Conservation (phyloP, 1,140 invertebrate genomes). For the Phymastichus coffea region DNA sequence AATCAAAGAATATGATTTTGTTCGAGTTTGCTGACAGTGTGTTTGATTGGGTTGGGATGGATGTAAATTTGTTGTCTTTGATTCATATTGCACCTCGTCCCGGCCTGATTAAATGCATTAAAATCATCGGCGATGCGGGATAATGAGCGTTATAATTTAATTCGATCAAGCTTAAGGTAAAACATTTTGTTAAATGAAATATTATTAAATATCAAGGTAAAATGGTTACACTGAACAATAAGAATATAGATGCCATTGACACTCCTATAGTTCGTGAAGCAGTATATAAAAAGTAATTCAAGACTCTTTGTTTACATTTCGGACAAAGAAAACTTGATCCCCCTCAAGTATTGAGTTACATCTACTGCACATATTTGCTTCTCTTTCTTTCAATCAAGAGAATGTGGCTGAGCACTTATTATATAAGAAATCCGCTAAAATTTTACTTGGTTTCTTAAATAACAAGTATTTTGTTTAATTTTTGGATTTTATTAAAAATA, state of each 20-base stretch:
- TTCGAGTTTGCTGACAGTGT: no score
- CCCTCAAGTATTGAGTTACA: conserved; percentile 23
- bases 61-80: conserved; percentile 48
- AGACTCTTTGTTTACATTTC: conserved; percentile 33
- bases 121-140: conserved; percentile 16
- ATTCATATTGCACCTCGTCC: conserved; percentile 51
- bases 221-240: not conserved
- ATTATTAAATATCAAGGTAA: not conserved
- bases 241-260: not conserved
- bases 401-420: not conserved
- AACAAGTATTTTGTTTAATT: no score
- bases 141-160: not conserved
- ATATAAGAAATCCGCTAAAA: no score
- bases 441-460: no score
- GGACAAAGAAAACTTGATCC: conserved; percentile 40
- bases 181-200: not conserved
- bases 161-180: not conserved
- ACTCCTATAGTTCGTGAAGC: not conserved
- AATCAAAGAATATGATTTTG: no score
- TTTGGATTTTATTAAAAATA: no score
- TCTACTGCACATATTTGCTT: conserved; percentile 13
- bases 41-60: conserved; percentile 43
- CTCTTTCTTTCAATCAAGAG: conserved; percentile 3
- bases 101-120: conserved; percentile 43
- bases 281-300: conserved; percentile 16